phyloP scores from a whole-genome alignment of 2,888 invertebrate genomes.

The Cylloceria caligata region DNA sequence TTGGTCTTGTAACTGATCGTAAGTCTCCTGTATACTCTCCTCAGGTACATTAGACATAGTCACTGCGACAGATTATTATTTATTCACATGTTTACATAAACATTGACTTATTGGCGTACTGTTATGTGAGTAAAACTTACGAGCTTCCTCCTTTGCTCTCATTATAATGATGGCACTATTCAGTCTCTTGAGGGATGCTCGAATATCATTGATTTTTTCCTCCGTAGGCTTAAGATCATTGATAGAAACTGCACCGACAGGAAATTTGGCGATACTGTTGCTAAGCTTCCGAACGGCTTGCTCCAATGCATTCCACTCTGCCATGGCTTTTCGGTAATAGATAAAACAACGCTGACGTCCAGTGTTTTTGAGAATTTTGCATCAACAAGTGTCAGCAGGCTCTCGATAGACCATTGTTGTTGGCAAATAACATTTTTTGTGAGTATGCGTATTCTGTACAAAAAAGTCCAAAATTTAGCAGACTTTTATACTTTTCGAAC shows the following conservation, averaged over 20 bases:
- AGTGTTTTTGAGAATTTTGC: not conserved
- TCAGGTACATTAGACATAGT: conserved; percentile 18
- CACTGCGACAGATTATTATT: conserved; percentile 26
- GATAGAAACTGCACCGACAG: conserved; percentile 68
- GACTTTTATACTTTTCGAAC: not conserved
- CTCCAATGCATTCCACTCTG: conserved; percentile 50
- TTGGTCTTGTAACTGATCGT: conserved; percentile 56
- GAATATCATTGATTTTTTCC: conserved; percentile 67
- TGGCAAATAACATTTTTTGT: not conserved
- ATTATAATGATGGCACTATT: conserved; percentile 63
- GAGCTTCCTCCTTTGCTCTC: conserved; percentile 49
- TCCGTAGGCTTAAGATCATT: conserved; percentile 69
- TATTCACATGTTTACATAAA: not conserved
- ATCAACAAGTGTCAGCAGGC: not conserved
- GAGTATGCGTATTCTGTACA: not conserved
- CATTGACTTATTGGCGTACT: not conserved
- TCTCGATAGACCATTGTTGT: not conserved
- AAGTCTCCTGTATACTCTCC: conserved; percentile 41
- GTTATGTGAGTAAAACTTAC: conserved; percentile 63
- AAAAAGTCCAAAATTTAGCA: no score
- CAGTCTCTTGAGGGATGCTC: conserved; percentile 58
- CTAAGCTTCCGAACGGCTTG: conserved; percentile 51
- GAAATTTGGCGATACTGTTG: conserved; percentile 65
- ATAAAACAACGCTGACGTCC: not conserved
- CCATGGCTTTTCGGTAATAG: conserved; percentile 38